Evolutionary conservation across 2,888 invertebrate species (phyloP), one percentile per base, ranked within the genome.

Genomic region (Nemotelus nigrinus): DNA sequence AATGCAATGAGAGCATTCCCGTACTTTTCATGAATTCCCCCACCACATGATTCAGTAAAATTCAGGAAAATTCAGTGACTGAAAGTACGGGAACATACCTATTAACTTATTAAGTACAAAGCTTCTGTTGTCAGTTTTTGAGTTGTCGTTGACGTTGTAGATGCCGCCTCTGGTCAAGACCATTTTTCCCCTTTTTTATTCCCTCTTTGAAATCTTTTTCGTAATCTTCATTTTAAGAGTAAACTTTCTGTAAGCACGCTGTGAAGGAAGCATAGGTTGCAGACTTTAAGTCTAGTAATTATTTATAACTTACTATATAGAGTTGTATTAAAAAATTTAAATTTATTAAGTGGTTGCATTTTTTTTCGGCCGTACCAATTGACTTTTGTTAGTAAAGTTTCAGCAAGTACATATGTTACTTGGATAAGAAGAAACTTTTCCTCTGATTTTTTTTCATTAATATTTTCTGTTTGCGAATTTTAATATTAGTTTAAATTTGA

Each of bases 131-230:
- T 58, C 25, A 6, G 6, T 6, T 25, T 58, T 58, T 58, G 7
- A 58, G 58, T n/a, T 58, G 58, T 8, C 58, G 58, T 58, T 58
- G 58, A 25, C 58, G 58, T 58, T 58, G 58, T 58, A 58, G 6
- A 58, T 58, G 58, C 58, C 58, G 58, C 58, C 58, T 58, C 58
- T 58, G 58, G 58, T 58, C 58, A 58, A 58, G 58, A 5, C 58
- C 10, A 58, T 58, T 58, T 58, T n/a, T n/a, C 58, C 58, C 58
- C 58, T n/a, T 58, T 58, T 58, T 58, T 5, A 58, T 58, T 7
- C 58, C 58, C 25, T 58, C 58, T 58, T 58, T 58, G 10, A 58
- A 58, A n/a, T 58, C 58, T n/a, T n/a, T n/a, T n/a, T n/a, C n/a
- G n/a, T n/a, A n/a, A n/a, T n/a, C n/a, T n/a, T n/a, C n/a, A n/a